Conservation (phyloP, 2,113 vertebrate genomes). For the Ranitomeya variabilis region DNA sequence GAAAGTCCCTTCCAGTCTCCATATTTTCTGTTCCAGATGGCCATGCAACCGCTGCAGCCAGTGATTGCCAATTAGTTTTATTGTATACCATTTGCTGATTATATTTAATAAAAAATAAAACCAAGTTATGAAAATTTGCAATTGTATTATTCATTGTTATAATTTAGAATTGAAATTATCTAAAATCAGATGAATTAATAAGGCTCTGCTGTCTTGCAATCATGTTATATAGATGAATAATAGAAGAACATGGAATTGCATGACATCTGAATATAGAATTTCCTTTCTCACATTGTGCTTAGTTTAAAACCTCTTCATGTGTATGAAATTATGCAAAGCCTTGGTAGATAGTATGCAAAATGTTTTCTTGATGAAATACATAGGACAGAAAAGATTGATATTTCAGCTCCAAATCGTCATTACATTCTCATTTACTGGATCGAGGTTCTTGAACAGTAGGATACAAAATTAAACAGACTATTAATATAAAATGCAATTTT, state of each 20-base stretch:
- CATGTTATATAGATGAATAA: not conserved
- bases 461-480: constrained; percentile 54
- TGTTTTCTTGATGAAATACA: constrained; percentile 24
- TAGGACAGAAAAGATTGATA: constrained; percentile 51
- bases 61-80: too few relatives aligned
- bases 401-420: constrained; percentile 35
- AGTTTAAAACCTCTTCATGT: constrained; percentile 2
- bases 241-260: not conserved
- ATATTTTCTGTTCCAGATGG: too few relatives aligned
- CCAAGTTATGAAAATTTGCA: too few relatives aligned
- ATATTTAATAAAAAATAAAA: too few relatives aligned
- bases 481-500: constrained; percentile 57
- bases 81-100: too few relatives aligned
- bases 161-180: not conserved
- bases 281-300: not conserved
- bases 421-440: constrained; percentile 57
- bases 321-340: constrained; percentile 1
- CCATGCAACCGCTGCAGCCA: too few relatives aligned
- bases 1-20: too few relatives aligned
- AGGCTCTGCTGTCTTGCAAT: not conserved
- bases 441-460: constrained; percentile 50
- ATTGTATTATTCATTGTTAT: not conserved
- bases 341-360: constrained; percentile 25
- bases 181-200: not conserved
- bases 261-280: not conserved